Evolutionary conservation across 2,888 invertebrate genomes (phyloP).

Genomic region (Cerceris rybyensis): DNA sequence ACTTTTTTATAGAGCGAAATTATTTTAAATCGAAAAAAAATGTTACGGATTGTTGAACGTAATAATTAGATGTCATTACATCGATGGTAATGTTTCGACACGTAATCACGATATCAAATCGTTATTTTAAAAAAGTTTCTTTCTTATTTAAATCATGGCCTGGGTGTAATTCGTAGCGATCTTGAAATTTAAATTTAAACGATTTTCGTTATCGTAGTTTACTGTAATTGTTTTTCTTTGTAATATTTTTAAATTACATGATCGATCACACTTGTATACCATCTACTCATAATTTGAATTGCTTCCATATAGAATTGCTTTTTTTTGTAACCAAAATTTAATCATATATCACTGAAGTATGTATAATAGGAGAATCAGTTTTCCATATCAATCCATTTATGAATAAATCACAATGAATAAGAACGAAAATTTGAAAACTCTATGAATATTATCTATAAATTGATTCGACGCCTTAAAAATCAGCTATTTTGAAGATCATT

Average conservation of each 20-base stretch:
- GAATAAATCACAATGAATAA: not conserved
- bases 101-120: no score
- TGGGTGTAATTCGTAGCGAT: not conserved
- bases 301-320: not conserved
- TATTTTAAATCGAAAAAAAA: not conserved
- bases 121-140: no score
- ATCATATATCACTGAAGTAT: not conserved
- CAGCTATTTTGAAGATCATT: no score
- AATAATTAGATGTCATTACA: no score
- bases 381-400: not conserved
- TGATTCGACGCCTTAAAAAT: no score
- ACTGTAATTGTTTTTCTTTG: not conserved
- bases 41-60: not conserved
- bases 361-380: not conserved
- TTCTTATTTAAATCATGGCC: not conserved
- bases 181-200: not conserved
- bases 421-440: no score
- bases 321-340: not conserved
- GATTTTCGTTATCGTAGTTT: not conserved
- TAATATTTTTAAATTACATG: not conserved
- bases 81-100: no score
- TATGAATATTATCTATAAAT: no score
- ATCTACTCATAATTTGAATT: not conserved
- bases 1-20: no score
- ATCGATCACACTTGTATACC: not conserved